Evolutionary conservation across 2,888 invertebrate species (phyloP).

Genomic region (Acleris emargana): DNA sequence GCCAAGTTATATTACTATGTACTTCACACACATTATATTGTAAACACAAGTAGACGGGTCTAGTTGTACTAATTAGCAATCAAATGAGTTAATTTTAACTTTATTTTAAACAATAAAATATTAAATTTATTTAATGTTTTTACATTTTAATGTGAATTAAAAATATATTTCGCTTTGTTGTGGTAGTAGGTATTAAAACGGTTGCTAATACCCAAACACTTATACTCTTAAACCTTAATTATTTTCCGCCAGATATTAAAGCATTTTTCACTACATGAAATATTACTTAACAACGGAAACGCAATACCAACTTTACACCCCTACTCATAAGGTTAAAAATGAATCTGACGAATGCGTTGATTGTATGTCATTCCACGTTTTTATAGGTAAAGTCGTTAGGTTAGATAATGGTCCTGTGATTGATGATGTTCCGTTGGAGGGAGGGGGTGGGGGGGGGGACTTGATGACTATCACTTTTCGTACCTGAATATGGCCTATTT

Average conservation of each 20-base stretch:
- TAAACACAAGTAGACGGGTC: no score
- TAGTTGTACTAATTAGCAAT: no score
- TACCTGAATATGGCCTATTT: slow-evolving; percentile 19
- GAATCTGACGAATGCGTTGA: not conserved
- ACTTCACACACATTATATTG: no score
- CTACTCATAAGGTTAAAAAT: not conserved
- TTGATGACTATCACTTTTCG: slow-evolving; percentile 3
- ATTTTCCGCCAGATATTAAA: slow-evolving; percentile 11
- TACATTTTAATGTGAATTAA: no score
- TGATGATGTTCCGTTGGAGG: not conserved
- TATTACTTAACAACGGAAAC: not conserved
- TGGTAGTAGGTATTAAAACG: not conserved
- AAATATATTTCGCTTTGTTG: not conserved
- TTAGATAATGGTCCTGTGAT: slow-evolving; percentile 32
- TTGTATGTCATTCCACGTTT: slow-evolving; percentile 24
- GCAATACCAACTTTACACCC: not conserved
- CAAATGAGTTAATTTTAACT: no score
- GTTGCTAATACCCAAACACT: slow-evolving; percentile 12
- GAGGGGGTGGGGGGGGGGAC: not conserved
- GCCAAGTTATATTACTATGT: no score
- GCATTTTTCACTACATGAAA: slow-evolving; percentile 21
- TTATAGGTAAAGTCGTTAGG: slow-evolving; percentile 32
- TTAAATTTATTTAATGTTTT: no score
- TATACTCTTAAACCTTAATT: slow-evolving; percentile 23
- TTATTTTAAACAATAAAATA: no score